A percentile compares a stretch with the other conserved stretches of the same genome.
phyloP scores from a whole-genome alignment of 2,888 invertebrate genomes.

The Drosophila mimetica region DNA sequence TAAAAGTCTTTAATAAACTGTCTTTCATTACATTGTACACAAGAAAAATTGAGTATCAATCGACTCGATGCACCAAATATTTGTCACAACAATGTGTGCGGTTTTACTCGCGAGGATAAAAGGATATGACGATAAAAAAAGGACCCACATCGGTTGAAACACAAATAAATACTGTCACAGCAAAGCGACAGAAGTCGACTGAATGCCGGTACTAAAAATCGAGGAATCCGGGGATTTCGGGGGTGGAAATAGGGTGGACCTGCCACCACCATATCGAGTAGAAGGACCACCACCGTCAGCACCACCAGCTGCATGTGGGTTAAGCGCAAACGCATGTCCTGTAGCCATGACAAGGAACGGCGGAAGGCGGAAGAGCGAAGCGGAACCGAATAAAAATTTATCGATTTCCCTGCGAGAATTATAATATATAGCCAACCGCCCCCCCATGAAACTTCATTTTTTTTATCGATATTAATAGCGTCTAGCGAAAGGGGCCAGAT shows the following conservation, averaged over 20 bases:
- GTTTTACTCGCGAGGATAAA: constrained; percentile 33
- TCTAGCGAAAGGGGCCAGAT: constrained; percentile 40
- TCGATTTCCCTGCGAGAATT: constrained; percentile 57
- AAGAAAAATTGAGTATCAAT: constrained; percentile 13
- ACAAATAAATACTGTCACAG: constrained; percentile 65
- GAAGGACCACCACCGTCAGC: constrained; percentile 6
- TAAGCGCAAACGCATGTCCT: constrained; percentile 69
- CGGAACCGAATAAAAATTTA: constrained; percentile 72
- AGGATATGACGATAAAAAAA: constrained; percentile 7
- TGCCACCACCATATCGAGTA: constrained; percentile 20
- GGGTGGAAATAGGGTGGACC: constrained; percentile 23
- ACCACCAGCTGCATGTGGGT: constrained; percentile 57
- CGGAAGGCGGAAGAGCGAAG: constrained; percentile 39
- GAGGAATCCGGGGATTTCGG: constrained; percentile 13
- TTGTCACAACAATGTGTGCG: constrained; percentile 48
- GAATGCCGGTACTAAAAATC: constrained; percentile 47
- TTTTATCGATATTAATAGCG: constrained; percentile 55
- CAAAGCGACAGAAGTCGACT: constrained; percentile 24
- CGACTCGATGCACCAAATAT: constrained; percentile 48
- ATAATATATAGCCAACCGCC: constrained; percentile 13
- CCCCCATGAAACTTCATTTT: constrained; percentile 24
- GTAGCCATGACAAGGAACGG: constrained; percentile 27
- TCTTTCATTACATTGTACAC: not conserved
- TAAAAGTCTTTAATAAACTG: not conserved
- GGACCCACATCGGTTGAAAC: constrained; percentile 52